Evolutionary conservation across 2,888 invertebrate genomes (phyloP).

Genomic region (Diabrotica balteata): DNA sequence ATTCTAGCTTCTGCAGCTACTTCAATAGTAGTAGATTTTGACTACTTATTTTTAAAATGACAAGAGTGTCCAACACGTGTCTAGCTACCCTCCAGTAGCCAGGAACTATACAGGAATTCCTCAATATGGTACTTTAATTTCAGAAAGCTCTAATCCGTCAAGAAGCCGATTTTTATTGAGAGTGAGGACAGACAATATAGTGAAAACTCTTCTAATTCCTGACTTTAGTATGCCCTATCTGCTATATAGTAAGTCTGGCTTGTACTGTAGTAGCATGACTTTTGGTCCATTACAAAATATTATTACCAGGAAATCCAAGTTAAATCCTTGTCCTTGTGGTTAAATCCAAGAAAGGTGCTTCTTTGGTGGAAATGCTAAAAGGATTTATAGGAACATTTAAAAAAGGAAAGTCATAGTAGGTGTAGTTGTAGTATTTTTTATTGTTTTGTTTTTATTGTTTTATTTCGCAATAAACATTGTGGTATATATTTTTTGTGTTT

Average conservation of each 20-base stretch:
- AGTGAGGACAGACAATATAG: constrained; percentile 80
- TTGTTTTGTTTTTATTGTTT: neutral
- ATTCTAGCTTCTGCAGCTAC: constrained; percentile 83
- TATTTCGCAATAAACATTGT: constrained; percentile 7
- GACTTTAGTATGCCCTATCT: constrained; percentile 99
- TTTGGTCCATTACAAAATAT: constrained; percentile 96
- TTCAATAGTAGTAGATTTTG: constrained; percentile 86
- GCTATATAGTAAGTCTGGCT: constrained; percentile 98
- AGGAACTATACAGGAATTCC: constrained; percentile 82
- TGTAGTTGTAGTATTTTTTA: too few relatives aligned
- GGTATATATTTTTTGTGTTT: neutral
- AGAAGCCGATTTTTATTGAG: constrained; percentile 75
- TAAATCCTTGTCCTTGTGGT: too few relatives aligned
- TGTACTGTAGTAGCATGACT: constrained; percentile 97
- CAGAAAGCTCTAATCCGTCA: constrained; percentile 71
- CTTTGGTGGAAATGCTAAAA: constrained; percentile 46
- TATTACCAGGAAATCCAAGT: constrained; percentile 88
- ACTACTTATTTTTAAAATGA: constrained; percentile 97
- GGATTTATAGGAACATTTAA: constrained; percentile 27
- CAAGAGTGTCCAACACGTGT: constrained; percentile 99
- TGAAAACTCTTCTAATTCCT: constrained; percentile 95
- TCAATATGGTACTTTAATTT: constrained; percentile 71
- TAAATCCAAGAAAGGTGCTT: constrained; percentile 56
- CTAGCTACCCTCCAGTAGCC: constrained; percentile 78
- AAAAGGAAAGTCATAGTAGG: neutral